A percentile compares a stretch with the other conserved stretches of the same genome.
These are phyloP conservation scores for Ormia ochracea DNA, from an alignment of 2,888 invertebrate genomes.

Conservation along the genomic window DNA sequence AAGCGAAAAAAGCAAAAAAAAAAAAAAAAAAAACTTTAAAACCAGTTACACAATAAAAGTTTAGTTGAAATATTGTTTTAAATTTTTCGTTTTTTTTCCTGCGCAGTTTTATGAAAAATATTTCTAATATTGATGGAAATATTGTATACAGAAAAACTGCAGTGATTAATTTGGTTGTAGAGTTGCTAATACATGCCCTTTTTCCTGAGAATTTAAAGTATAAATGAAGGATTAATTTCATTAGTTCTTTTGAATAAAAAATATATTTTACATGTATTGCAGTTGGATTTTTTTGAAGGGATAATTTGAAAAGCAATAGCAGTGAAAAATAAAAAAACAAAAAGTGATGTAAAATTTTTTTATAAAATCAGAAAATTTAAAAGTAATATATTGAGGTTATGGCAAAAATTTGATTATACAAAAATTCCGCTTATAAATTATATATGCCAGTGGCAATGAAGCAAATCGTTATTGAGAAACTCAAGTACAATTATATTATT, in stretches of 20 bases:
- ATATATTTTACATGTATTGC: neutral
- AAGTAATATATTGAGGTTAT: neutral
- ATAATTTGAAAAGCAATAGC: too few relatives aligned
- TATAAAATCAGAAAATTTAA: neutral
- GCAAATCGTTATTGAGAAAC: too few relatives aligned
- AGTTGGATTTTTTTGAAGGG: neutral
- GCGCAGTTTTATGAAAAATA: neutral
- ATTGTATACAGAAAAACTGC: neutral
- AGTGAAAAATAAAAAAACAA: too few relatives aligned
- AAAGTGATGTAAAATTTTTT: too few relatives aligned
- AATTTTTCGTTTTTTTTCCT: neutral
- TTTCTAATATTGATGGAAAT: neutral
- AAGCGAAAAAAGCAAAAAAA: too few relatives aligned
- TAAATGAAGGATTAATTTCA: neutral
- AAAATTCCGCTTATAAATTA: too few relatives aligned
- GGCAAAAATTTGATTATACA: too few relatives aligned
- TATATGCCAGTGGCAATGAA: too few relatives aligned
- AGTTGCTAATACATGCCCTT: neutral
- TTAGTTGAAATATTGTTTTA: neutral
- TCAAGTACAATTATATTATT: too few relatives aligned
- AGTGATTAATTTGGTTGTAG: too few relatives aligned
- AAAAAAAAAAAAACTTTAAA: neutral
- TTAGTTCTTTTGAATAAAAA: neutral
- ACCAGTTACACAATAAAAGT: neutral
- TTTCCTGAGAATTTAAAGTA: neutral